Conservation (phyloP, 2,888 invertebrate species). For the Tromatobia lineatoria region DNA sequence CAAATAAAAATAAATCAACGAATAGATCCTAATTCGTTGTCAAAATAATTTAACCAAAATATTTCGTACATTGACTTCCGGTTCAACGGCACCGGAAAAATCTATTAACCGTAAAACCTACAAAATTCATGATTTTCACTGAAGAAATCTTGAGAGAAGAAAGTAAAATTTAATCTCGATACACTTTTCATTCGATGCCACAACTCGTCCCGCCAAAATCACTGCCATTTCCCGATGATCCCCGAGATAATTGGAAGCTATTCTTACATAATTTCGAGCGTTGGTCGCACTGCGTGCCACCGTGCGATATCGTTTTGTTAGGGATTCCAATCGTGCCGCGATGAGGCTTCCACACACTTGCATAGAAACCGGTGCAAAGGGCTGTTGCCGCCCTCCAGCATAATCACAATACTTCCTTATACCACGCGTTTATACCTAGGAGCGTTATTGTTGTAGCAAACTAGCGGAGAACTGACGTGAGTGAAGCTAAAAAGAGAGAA, state of each 20-base stretch:
- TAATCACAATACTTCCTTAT: neutral
- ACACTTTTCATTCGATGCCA: neutral
- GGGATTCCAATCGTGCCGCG: conserved; percentile 1
- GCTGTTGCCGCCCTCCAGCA: neutral
- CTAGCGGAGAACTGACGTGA: neutral
- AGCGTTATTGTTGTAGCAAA: conserved; percentile 15
- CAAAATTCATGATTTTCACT: no score
- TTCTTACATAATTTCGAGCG: conserved; percentile 73
- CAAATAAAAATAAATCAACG: no score
- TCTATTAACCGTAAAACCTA: no score
- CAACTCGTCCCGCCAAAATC: neutral
- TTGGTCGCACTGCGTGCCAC: conserved; percentile 56
- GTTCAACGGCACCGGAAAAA: no score
- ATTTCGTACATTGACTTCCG: no score
- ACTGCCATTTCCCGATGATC: conserved; percentile 3
- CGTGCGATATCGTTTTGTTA: conserved; percentile 23
- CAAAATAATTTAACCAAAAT: no score
- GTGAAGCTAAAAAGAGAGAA: conserved; percentile 11
- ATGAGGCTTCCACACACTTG: conserved; percentile 36
- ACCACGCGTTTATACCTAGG: neutral
- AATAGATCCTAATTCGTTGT: no score
- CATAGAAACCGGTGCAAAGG: neutral
- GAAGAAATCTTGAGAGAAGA: no score
- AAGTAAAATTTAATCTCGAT: neutral
- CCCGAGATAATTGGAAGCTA: conserved; percentile 74